Base-by-base conservation (phyloP, 2,797 vertebrate species). In the Okamejei kenojei region DNA sequence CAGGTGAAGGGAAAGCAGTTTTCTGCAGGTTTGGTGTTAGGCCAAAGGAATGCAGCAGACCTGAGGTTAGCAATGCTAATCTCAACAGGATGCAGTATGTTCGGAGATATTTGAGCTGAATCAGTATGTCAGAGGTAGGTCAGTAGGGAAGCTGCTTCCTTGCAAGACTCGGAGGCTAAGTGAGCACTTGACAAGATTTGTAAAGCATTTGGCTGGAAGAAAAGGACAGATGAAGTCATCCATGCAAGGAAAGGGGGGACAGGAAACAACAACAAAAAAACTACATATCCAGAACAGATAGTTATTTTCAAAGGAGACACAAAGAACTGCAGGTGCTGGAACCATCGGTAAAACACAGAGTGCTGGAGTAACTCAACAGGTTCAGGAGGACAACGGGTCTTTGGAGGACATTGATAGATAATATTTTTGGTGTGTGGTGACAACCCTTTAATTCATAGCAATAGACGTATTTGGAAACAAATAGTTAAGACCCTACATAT, bases 111-210 rank as follows among this genome's bases (percentile, higher is more conserved):
- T 92, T 73, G 26, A 74, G 68, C 35, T 45, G 71, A 74, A 54
- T 74, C 71, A 92, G 68, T 29, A 76, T 92, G 71, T 74, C 71
- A 74, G 35, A 92, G 90, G 71, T 92, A 54, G 71, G 90, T 92
- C 90, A 92, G 23, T 54, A 58, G 71, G 38, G 90, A 92, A 74
- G 15, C 32, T 35, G 73, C 74, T 74, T 45, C 32, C 38, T 73
- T 74, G 65, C 15, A 76, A 76, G 17, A 68, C 61, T 32, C 54
- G 68, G 74, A 23, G 26, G 71, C 17, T 19, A 92, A 74, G 35
- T 92, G 35, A 23, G 38, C 23, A 74, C 23, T 58, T 21, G 61
- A 19, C 65, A n/a, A 19, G 38, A 92, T 92, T 8, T 74, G 61
- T 92, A 19, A 7, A 38, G 88, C 45, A 63, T 86, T 74, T 91